Conservation (phyloP, 2,888 invertebrate genomes). For the Tethea ocularis region DNA sequence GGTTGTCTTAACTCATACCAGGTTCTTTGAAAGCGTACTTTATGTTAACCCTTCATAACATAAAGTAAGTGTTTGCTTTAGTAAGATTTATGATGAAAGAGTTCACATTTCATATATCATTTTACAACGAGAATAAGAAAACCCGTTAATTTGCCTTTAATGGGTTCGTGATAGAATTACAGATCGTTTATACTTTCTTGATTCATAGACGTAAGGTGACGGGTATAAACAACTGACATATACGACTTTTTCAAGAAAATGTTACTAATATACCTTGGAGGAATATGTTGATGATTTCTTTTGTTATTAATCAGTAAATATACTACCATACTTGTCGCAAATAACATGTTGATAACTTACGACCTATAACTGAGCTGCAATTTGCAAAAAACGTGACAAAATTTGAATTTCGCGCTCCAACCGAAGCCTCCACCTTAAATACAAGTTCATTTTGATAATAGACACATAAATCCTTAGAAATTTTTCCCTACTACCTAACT, state of each 20-base stretch:
- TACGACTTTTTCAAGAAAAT: no score
- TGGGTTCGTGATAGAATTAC: not conserved
- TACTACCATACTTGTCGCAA: no score
- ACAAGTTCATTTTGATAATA: not conserved
- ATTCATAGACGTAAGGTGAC: not conserved
- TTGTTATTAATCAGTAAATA: no score
- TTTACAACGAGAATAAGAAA: not conserved
- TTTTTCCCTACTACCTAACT: not conserved
- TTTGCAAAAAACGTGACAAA: no score
- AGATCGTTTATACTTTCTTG: not conserved
- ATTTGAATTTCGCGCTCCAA: no score
- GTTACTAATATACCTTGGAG: no score
- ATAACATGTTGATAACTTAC: no score
- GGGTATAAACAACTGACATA: no score
- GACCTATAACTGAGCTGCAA: no score
- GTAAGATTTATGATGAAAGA: conserved; percentile 43
- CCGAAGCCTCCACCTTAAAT: no score
- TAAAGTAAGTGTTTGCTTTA: conserved; percentile 43
- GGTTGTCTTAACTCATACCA: conserved; percentile 37
- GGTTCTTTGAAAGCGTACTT: conserved; percentile 41
- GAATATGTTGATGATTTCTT: no score
- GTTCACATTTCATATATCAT: conserved; percentile 20
- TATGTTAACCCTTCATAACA: conserved; percentile 40
- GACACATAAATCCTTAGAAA: not conserved
- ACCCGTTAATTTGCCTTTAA: not conserved